Conservation (phyloP, 2,113 vertebrate species). For the Lontra canadensis region DNA sequence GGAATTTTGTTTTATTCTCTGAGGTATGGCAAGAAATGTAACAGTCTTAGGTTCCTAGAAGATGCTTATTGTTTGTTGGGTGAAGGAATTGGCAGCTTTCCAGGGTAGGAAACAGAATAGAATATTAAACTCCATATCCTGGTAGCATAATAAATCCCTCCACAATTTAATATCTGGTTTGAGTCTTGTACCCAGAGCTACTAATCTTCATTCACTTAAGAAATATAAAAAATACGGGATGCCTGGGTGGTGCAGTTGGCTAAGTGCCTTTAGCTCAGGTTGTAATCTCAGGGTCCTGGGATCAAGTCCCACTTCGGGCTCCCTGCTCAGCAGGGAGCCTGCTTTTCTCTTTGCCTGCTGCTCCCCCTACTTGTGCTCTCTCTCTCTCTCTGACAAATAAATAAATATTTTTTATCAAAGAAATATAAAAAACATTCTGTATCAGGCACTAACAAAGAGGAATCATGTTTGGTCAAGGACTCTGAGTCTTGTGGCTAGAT, state of each 20-base stretch:
- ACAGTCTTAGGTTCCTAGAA: background rate
- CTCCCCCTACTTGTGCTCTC: too few relatives aligned
- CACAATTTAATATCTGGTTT: background rate
- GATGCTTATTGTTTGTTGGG: background rate
- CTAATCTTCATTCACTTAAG: background rate
- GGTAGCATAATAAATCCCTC: background rate
- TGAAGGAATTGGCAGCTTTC: background rate
- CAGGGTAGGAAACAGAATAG: background rate
- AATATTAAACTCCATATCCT: background rate
- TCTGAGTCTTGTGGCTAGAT: background rate
- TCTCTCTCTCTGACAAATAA: too few relatives aligned
- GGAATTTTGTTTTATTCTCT: slow-evolving; percentile 12
- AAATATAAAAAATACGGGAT: background rate
- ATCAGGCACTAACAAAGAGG: background rate
- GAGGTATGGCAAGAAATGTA: background rate
- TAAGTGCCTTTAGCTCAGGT: too few relatives aligned
- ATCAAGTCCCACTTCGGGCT: too few relatives aligned
- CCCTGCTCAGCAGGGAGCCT: too few relatives aligned
- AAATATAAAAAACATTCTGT: background rate
- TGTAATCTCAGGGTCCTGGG: too few relatives aligned
- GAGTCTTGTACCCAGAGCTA: slow-evolving; percentile 6
- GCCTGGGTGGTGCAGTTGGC: too few relatives aligned
- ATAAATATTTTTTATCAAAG: background rate
- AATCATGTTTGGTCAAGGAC: background rate
- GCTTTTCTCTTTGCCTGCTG: too few relatives aligned